Base-by-base conservation (phyloP, 1,140 invertebrate genomes). In the Heliothis virescens region DNA sequence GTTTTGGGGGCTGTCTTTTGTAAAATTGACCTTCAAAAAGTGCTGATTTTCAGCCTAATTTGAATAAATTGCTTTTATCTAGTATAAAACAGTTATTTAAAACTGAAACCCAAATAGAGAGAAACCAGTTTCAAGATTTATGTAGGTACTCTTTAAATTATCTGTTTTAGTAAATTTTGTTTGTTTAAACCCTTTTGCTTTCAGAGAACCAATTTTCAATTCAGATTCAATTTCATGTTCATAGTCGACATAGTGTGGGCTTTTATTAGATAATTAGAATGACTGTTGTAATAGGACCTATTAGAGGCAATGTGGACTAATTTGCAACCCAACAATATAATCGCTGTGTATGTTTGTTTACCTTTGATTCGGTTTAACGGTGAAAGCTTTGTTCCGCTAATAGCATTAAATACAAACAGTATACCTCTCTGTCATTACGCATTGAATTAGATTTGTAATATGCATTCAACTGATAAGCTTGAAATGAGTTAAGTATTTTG, bases 141-240 rank as follows among this genome's bases (percentile, higher is more conserved):
- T 10, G n/a, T n/a, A n/a, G n/a, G 9, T 16, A n/a, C 16, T 55
- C 16, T 5, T 7, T 55, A 55, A 16, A 12, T 1, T n/a, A 55
- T 5, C 10, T 5, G 3, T 15, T 29, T 65, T 7, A 47, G 34
- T 29, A 9, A 65, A 65, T n/a, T 65, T 47, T 18, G 62, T 47
- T 47, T 65, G 62, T 65, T 11, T n/a, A 65, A 47, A n/a, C 62
- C 34, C 3, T 65, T 65, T 65, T 47, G 16, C 34, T 52, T 11
- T 69, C 11, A 48, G 47, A 4, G n/a, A 12, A 52, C 47, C 18
- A 52, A 69, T 52, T 48, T 69, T 52, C 48, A 69, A 69, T 50
- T 52, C 18, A 69, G 65, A 52, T 69, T 26, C 47, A 18, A 26
- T 50, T 21, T 11, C 9, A 52, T 69, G 10, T 50, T 9, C 13